Base-by-base conservation (phyloP, 1,140 invertebrate species). In the Pogonomyrmex barbatus region DNA sequence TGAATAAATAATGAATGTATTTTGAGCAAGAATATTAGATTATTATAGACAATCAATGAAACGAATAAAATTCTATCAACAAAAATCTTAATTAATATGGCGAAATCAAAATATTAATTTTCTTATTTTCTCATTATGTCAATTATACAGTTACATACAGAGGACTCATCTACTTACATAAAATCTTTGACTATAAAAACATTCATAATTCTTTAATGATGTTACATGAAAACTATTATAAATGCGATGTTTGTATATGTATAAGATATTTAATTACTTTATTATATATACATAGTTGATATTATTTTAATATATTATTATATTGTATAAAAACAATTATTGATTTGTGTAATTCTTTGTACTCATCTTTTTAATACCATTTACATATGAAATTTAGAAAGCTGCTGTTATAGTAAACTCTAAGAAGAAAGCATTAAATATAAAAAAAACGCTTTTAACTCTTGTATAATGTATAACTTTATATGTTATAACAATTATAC, bases 261-360 rank as follows among this genome's bases (percentile, higher is more conserved):
- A 93, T 86, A 92, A 92, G 89, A 92, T 92, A 93, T 93, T 92
- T 93, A 91, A 92, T 92, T 91, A 92, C 85, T 92, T 63, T 77
- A 77, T 45, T 56, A 5, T 24, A 62, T 63, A 63, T 63, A 91
- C 90, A 89, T 91, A 89, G 83, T 87, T 91, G 86, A 85, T 90
- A 91, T 89, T 88, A 89, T 87, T 85, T 82, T 87, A 87, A 86
- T 86, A 87, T 86, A 82, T 68, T 85, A 77, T 78, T 82, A 81
- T 86, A 87, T 83, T 83, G 52, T 56, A 89, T 89, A 88, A 90
- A 90, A 90, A 76, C 71, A 89, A 67, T 86, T 85, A 78, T 87
- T 88, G 79, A 87, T 89, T 90, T 89, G 76, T 89, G 87, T 62
- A 79, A 87, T 73, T 62, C 47, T 36, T 67, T 68, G 75, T 67